Conservation (phyloP, 2,888 invertebrate genomes). For the Synergus japonicus region DNA sequence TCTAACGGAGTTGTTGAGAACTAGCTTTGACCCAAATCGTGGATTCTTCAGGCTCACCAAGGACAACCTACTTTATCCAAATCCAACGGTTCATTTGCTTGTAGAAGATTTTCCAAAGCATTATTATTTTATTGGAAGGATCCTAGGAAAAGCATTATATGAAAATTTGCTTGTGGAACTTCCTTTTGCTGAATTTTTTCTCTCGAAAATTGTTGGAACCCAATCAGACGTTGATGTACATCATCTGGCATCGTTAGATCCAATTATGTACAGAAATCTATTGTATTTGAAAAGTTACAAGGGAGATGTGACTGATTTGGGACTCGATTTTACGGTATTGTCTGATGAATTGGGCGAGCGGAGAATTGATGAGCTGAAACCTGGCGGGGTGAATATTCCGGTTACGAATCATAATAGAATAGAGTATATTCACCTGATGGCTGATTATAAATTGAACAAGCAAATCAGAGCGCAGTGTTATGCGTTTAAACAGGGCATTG, state of each 20-base stretch:
- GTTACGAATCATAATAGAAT: conserved; percentile 95
- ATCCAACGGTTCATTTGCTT: conserved; percentile 93
- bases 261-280: conserved; percentile 93
- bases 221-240: conserved; percentile 90
- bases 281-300: conserved; percentile 91
- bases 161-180: conserved; percentile 96
- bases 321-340: conserved; percentile 95
- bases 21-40: conserved; percentile 97
- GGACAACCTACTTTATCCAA: conserved; percentile 96
- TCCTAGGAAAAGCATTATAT: conserved; percentile 96
- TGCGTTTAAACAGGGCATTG: conserved; percentile 93
- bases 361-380: conserved; percentile 93
- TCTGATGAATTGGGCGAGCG: conserved; percentile 94
- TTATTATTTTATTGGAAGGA: conserved; percentile 89
- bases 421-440: conserved; percentile 97
- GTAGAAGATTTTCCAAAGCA: conserved; percentile 92
- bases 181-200: conserved; percentile 96
- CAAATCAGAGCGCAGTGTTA: conserved; percentile 92
- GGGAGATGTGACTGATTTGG: conserved; percentile 91
- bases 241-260: conserved; percentile 95
- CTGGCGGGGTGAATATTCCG: conserved; percentile 92
- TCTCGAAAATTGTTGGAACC: conserved; percentile 91
- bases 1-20: conserved; percentile 93
- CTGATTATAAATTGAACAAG: conserved; percentile 96
- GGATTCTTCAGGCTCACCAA: conserved; percentile 94